These are phyloP conservation scores for Babyrousa celebensis DNA, from an alignment of 2,797 vertebrate species.

Conservation along the genomic window DNA sequence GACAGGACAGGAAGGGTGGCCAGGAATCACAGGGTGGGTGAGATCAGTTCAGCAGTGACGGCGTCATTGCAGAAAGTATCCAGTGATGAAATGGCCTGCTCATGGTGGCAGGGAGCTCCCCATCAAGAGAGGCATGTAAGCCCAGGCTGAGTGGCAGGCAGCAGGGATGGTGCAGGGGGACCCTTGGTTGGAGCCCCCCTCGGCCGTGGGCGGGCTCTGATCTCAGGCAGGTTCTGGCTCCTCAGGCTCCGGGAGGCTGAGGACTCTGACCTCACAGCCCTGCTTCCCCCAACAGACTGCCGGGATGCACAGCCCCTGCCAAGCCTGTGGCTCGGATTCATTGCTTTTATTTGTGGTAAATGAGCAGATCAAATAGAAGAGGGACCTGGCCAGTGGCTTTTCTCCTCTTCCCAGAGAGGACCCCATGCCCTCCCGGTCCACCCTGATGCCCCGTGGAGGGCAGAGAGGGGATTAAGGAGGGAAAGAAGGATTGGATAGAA, in stretches of 20 bases:
- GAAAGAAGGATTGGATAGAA: too few relatives aligned
- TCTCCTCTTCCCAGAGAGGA: background rate
- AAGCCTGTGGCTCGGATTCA: background rate
- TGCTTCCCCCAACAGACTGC: background rate
- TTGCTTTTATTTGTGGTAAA: constrained; percentile 1
- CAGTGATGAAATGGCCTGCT: rapidly evolving
- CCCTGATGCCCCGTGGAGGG: background rate
- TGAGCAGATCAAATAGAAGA: background rate
- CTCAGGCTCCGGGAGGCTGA: rapidly evolving
- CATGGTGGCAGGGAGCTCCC: background rate
- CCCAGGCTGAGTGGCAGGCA: background rate
- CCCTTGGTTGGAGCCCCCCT: too few relatives aligned
- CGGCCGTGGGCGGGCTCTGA: too few relatives aligned
- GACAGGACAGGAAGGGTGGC: rapidly evolving
- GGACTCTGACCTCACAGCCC: background rate
- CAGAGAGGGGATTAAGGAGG: background rate
- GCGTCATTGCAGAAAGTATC: rapidly evolving
- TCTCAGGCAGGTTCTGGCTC: rapidly evolving
- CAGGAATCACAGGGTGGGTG: background rate
- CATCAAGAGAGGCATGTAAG: rapidly evolving
- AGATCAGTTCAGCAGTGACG: background rate
- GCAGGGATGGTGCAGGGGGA: background rate
- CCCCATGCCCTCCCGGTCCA: background rate
- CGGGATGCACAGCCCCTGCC: rapidly evolving
- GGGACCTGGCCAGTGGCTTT: background rate